Evolutionary conservation across 1,140 invertebrate species (phyloP), one percentile per base, ranked within the genome.

Genomic region (Drosophila lacteicornis): DNA sequence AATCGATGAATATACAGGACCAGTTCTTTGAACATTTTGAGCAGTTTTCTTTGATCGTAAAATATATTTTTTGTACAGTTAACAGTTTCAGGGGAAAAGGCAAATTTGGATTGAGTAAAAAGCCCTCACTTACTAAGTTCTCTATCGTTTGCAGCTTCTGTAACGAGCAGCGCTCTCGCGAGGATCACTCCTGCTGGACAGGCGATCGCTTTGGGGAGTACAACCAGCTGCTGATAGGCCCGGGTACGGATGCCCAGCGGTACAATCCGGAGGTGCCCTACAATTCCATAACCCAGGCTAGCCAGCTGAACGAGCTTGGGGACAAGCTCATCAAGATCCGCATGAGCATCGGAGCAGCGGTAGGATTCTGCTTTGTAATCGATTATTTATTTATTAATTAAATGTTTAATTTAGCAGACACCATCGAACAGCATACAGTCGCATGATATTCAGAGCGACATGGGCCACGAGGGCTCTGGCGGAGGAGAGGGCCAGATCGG

Each of bases 191-290:
- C 76, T 93, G 92, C 79, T 93, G 92, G 92, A 92, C 87, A 55
- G 92, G 92, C 74, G 91, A 92, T 69, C 90, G 91, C n/a, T 60
- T 92, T 30, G 87, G 92, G 2, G 92, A 93, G 25, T 93, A 93
- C 56, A 80, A 84, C n/a, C 90, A 93, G 61, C 61, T 88, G 40
- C 73, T 92, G 45, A 92, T 92, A 51, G 58, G 63, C 2, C 49
- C 79, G 2, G 90, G 79, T 38, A 63, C 71, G 7, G 87, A 92
- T 61, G 77, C 75, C 9, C 92, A 93, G 75, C 87, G 91, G 13
- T 93, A 93, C 27, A 93, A 93, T 79, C 92, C 92, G 19, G 92
- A 93, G 65, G 92, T 93, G 45, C 92, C 92, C 58, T 78, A 77
- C 66, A 79, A 80, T 45, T 59, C 78, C 7, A 63, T 82, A 17